Evolutionary conservation across 2,113 vertebrate genomes (phyloP), one percentile per base, ranked within the genome.

Genomic region (Eretmochelys imbricata): DNA sequence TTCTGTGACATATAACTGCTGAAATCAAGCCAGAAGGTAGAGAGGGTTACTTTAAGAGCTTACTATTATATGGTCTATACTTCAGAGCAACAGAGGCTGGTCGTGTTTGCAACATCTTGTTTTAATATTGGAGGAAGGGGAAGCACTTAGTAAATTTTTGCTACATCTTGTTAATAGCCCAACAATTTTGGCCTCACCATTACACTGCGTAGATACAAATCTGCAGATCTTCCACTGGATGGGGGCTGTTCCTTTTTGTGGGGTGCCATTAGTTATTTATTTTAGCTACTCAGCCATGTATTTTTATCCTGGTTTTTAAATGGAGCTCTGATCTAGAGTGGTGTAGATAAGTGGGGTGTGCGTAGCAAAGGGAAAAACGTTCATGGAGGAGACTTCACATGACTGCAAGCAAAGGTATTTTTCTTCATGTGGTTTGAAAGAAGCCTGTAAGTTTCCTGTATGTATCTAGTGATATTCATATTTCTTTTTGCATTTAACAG

Each of bases 401-500:
- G 72, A 72, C 78, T 84, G 3, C 82, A 87, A 86, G 20, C n/a
- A 42, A 86, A 90, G 11, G 46, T 50, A 42, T 1, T 69, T 90
- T 85, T 81, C 17, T 53, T 4, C 51, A 0, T n/a, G 35, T 10
- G 42, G 31, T 84, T 78, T 53, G 82, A 76, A 88, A 62, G 75
- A 87, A 38, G 85, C 20, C 1, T 51, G 4, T 82, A 5, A 82
- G 2, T 84, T 91, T 84, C 42, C 82, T 4, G 24, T 80, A 59
- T 81, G 2, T 65, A 4, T 55, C 1, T 2, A 80, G 35, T 97
- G 88, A 96, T 10, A 4, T 65, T 95, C 49, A 94, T 92, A 8
- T 96, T 79, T 97, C 80, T 96, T 51, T 96, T 96, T 97, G 86
- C 87, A 80, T 97, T 95, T 94, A n/a, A 85, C 95, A 98, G 97